Evolutionary conservation across 2,113 vertebrate genomes (phyloP), one percentile per base, ranked within the genome.

Genomic region (Lontra canadensis): DNA sequence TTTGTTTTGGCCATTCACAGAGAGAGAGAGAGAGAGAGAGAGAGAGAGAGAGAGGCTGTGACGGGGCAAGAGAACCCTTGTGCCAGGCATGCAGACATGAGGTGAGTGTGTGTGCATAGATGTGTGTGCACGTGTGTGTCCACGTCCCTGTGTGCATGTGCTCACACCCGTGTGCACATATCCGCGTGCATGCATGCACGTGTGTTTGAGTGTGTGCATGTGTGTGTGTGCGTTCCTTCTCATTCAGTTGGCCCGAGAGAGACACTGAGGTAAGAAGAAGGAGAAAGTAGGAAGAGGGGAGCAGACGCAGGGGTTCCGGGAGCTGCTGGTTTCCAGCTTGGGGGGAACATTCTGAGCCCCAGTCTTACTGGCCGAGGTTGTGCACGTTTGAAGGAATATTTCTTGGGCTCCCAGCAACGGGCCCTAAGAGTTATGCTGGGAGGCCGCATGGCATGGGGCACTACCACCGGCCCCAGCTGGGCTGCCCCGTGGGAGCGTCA

Each of bases 21-120:
- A n/a, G n/a, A n/a, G n/a, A n/a, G 39, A 39, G 25, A 25, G 12
- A 74, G 18, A 61, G 31, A 49, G 47, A 25, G 44, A 44, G 44
- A 44, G 44, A 47, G 13, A 74, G 18, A 63, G 86, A 55, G 29
- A 29, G 61, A 12, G 61, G 20, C 36, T 25, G 23, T 36, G 29
- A 3, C 9, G 61, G 67, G 25, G 12, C 25, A 44, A 14, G 34
- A 47, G 55, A 63, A n/a, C 26, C 8, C 39, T 14, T 4, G 1
- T 57, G 52, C 36, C 7, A 26, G 23, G 11, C 0, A 14, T 6
- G 5, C 39, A 8, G 29, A 11, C 7, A 3, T 2, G 12, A 71
- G 76, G 63, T 34, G 29, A 13, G 47, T 9, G 52, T 71, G 67
- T 3, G 10, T 11, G 13, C 10, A 4, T 12, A 12, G 7, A 3